Conservation (phyloP, 2,113 vertebrate genomes). For the Gobio gobio region DNA sequence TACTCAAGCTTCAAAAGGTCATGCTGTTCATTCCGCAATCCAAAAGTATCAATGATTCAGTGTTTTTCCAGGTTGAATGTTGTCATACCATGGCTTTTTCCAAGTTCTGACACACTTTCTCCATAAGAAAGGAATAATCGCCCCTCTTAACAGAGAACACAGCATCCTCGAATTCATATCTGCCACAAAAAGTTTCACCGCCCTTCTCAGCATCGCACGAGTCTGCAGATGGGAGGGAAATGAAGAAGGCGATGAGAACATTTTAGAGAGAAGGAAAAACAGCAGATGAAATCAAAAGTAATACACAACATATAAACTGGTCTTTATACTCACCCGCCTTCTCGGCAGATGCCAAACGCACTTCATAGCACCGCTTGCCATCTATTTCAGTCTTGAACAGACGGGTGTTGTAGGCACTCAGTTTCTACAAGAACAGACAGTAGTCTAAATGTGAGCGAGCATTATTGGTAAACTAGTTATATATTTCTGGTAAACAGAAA, state of each 20-base stretch:
- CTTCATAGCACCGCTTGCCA: constrained; percentile 80
- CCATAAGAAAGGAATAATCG: constrained; percentile 85
- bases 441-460: neutral
- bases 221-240: constrained; percentile 66
- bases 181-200: constrained; percentile 72
- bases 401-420: constrained; percentile 91
- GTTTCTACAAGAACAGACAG: constrained; percentile 73
- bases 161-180: constrained; percentile 79
- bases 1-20: neutral
- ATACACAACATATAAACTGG: neutral
- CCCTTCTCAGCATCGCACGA: constrained; percentile 73
- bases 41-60: neutral
- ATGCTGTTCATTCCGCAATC: neutral
- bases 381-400: constrained; percentile 81
- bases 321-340: constrained; percentile 76
- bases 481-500: neutral
- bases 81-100: constrained; percentile 82
- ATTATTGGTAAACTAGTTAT: neutral
- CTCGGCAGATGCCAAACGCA: constrained; percentile 87
- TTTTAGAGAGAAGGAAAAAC: neutral
- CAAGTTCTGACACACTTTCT: constrained; percentile 82
- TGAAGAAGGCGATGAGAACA: neutral
- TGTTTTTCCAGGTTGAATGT: neutral
- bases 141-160: constrained; percentile 83
- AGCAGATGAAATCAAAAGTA: neutral